These are phyloP conservation scores for Odobenus rosmarus DNA, from an alignment of 2,113 vertebrate genomes.

Conservation along the genomic window DNA sequence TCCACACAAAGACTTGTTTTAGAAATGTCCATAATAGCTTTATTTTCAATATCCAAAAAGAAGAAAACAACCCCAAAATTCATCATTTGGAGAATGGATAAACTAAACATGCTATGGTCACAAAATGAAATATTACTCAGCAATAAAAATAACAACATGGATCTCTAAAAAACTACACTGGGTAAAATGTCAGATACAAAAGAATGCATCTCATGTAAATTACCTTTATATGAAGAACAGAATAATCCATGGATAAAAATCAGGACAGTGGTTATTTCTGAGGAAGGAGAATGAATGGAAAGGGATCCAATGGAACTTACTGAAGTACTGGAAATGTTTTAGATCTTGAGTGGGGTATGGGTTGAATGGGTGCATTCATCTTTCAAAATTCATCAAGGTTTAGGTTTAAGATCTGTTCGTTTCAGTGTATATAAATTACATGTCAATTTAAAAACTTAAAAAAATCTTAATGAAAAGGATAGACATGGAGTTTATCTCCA, in stretches of 20 bases:
- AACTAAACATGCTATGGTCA: background rate
- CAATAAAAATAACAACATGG: background rate
- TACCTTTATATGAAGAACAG: background rate
- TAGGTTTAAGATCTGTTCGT: conserved; percentile 28
- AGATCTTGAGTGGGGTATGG: background rate
- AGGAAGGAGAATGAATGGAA: background rate
- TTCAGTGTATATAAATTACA: conserved; percentile 9
- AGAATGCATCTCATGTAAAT: background rate
- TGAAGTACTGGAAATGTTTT: background rate
- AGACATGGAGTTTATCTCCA: background rate
- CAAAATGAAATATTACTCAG: background rate
- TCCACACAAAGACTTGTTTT: background rate
- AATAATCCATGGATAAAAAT: background rate
- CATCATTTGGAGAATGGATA: background rate
- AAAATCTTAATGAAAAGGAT: background rate
- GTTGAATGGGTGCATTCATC: background rate
- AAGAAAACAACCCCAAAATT: background rate
- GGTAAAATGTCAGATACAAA: background rate
- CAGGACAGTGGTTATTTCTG: background rate
- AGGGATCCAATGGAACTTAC: background rate
- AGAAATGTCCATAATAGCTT: background rate
- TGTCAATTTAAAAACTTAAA: background rate
- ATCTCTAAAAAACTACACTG: background rate
- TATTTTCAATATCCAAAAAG: background rate
- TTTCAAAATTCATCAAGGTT: conserved; percentile 7